These are phyloP conservation scores for Candoia aspera DNA, from an alignment of 2,113 vertebrate genomes.

Conservation along the genomic window DNA sequence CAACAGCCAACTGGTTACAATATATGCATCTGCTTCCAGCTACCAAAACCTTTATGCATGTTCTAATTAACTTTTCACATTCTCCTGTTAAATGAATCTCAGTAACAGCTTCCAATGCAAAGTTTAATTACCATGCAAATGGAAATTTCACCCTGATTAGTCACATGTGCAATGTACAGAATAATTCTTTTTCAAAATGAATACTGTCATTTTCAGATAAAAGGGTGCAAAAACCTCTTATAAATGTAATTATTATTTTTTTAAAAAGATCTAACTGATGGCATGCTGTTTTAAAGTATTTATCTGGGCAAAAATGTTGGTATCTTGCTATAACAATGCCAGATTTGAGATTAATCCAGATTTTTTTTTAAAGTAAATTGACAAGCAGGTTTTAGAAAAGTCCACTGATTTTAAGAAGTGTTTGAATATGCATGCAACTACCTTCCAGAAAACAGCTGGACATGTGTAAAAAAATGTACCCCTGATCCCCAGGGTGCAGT, in stretches of 20 bases:
- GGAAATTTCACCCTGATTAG: neutral
- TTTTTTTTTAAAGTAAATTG: neutral
- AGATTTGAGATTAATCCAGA: neutral
- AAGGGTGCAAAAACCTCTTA: neutral
- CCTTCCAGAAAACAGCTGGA: neutral
- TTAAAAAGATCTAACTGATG: neutral
- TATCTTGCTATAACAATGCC: neutral
- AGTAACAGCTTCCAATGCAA: neutral
- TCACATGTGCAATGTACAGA: neutral
- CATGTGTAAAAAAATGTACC: neutral
- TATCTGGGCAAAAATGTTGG: neutral
- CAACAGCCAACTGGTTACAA: slow-evolving; percentile 36
- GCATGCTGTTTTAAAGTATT: neutral
- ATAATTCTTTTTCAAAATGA: slow-evolving; percentile 2
- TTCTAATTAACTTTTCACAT: slow-evolving; percentile 16
- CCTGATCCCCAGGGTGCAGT: neutral
- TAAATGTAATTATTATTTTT: neutral
- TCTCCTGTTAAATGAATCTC: neutral
- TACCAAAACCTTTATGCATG: neutral
- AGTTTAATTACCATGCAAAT: neutral
- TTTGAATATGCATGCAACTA: neutral
- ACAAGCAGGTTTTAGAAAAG: neutral
- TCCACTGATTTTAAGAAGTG: neutral
- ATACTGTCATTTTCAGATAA: neutral
- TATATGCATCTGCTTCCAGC: slow-evolving; percentile 1